Evolutionary conservation across 2,113 vertebrate genomes (phyloP), one percentile per base, ranked within the genome.

Genomic region (Thunnus maccoyii): DNA sequence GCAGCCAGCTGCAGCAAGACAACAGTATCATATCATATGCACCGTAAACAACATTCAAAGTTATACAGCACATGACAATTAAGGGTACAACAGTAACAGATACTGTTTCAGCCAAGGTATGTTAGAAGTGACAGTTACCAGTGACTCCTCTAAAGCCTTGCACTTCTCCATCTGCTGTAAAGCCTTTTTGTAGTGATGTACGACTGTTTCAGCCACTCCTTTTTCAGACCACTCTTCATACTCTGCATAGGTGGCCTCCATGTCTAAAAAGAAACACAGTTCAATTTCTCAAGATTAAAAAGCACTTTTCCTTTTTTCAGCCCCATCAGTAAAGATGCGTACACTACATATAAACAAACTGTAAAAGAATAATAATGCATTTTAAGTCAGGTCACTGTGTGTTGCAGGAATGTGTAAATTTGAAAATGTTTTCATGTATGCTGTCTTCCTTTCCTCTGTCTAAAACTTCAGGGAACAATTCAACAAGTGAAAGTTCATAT

Each of bases 181-280:
- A 1, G 97, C 96, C 60, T 94, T 98, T 88, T 94, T 95, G 84
- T 99, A 99, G 78, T n/a, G 97, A 85, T 96, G 94, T 1, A 90
- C 46, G 4, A 95, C 94, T 0, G 88, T 72, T 41, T 97, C 96
- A 0, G 95, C 82, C 6, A 98, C 91, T 0, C 96, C 96, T 1
- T 96, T 91, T 17, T 99, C 97, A 0, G 97, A 95, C 98, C 98
- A 99, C 36, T 98, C 96, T 52, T 97, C 96, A 22, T 99, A 99
- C 71, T 99, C 98, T 3, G 96, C 95, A 57, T 96, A 97, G 0
- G 97, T 97, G 20, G 95, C 88, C 51, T 97, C 97, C 98, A 99
- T 99, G 76, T 99, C 98, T 99, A 56, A 69, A n/a, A 30, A 75
- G 11, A 13, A 66, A 54, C 13, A 63, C 7, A 75, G 30, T 14